Evolutionary conservation across 2,797 vertebrate genomes (phyloP), one percentile per base, ranked within the genome.

Genomic region (Sebastes vulpes): DNA sequence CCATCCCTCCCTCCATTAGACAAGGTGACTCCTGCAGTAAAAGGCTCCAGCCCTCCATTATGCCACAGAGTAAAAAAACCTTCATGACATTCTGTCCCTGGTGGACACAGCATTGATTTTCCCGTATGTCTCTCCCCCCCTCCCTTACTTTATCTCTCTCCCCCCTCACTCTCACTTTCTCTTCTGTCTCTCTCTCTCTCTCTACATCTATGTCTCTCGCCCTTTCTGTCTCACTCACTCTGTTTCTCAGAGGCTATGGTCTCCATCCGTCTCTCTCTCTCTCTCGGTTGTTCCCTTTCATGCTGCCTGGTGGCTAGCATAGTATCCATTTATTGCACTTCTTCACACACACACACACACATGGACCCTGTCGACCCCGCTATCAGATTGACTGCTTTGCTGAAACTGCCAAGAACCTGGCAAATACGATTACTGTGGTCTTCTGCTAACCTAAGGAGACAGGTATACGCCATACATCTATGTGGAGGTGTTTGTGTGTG

Each of bases 21-120:
- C 79, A 81, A 81, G 79, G 79, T 81, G 79, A 81, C 76, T 79
- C 76, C 72, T 67, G 50, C 67, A 75, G 72, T 72, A 75, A 81
- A 75, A 81, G 80, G 86, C 90, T 90, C 76, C 86, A 88, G 52
- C 82, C 90, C 87, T 92, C 90, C 93, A 94, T 94, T 94, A 91
- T 79, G 86, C 79, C 82, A 89, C 75, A 42, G 77, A 88, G 84
- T 87, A 76, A 81, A 90, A 89, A 89, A 91, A 75, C 64, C 80
- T 77, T 79, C 92, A 85, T 93, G 94, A 94, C 93, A 93, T 93
- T 92, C 88, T 88, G 91, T 94, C 92, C 94, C 93, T 90, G 77
- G 93, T 94, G 93, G 91, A 94, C 91, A 84, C 79, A 68, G 78
- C 93, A 95, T 94, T 86, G 94, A 95, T 94, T 94, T 94, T 91